These are phyloP conservation scores for Mythimna vitellina DNA, from an alignment of 2,888 invertebrate genomes.

Conservation along the genomic window DNA sequence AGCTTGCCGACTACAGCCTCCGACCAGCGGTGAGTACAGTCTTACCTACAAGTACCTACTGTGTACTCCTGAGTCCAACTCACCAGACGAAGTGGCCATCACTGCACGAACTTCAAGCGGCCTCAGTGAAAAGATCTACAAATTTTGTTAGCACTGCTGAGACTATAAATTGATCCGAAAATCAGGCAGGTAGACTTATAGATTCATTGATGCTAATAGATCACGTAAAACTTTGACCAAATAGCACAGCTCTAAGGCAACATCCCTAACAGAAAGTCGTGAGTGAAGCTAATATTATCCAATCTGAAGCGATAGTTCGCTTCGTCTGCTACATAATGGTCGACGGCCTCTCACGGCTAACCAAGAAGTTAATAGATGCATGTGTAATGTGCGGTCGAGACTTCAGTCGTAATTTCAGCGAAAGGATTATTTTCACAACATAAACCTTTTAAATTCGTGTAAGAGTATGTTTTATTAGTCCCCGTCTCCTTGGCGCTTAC, in stretches of 20 bases:
- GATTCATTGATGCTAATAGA: not conserved
- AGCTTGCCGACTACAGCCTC: slow-evolving; percentile 2
- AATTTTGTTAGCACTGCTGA: not conserved
- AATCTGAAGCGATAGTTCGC: not conserved
- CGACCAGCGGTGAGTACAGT: slow-evolving; percentile 38
- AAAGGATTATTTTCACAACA: slow-evolving; percentile 6
- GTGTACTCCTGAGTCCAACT: not conserved
- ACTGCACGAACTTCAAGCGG: not conserved
- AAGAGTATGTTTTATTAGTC: too few relatives aligned
- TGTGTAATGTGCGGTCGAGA: too few relatives aligned
- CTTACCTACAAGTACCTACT: not conserved
- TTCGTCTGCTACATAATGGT: not conserved
- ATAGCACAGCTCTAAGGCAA: not conserved
- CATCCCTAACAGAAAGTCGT: not conserved
- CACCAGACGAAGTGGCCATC: not conserved
- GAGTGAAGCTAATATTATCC: not conserved
- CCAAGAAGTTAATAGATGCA: too few relatives aligned
- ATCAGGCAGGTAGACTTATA: not conserved
- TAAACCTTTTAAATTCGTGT: not conserved
- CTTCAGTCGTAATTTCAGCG: not conserved
- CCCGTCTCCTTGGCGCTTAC: too few relatives aligned
- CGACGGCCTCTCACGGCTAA: not conserved
- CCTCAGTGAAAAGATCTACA: not conserved
- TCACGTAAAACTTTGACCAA: not conserved
- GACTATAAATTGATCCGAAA: too few relatives aligned